Percentiles rank a stretch among this genome's conserved stretches.
Evolutionary conservation across 2,888 invertebrate genomes (phyloP).

Genomic region (Odontocerum albicorne): DNA sequence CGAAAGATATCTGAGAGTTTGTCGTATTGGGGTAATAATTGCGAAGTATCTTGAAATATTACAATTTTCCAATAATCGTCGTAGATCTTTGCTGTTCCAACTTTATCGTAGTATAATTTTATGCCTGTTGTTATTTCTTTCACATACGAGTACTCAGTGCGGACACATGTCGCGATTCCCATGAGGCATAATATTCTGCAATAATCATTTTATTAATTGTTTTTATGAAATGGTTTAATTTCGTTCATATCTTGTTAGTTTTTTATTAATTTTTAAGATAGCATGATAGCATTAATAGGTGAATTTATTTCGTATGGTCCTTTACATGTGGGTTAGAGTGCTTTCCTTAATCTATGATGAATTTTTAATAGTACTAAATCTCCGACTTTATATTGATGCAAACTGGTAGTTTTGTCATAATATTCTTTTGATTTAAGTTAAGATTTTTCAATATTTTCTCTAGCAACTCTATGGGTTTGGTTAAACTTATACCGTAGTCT

Average conservation of each 20-base stretch:
- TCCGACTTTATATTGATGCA: constrained; percentile 29
- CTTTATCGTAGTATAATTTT: constrained; percentile 1
- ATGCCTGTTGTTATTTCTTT: neutral
- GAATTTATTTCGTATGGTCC: constrained; percentile 34
- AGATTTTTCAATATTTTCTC: constrained; percentile 35
- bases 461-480: constrained; percentile 36
- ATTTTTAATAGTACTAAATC: constrained; percentile 33
- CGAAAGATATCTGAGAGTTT: no score
- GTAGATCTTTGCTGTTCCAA: neutral
- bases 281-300: constrained; percentile 18
- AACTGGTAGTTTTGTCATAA: constrained; percentile 34
- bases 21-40: no score
- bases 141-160: neutral
- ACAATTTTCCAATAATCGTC: no score
- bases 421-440: constrained; percentile 37
- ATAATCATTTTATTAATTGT: no score
- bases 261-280: neutral
- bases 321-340: constrained; percentile 27
- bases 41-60: no score
- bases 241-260: neutral
- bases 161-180: neutral
- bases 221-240: neutral
- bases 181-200: neutral
- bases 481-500: constrained; percentile 36
- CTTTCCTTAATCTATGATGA: constrained; percentile 22